Base-by-base conservation (phyloP, 35 echinoderm and acorn worm genomes). In the Apostichopus japonicus region DNA sequence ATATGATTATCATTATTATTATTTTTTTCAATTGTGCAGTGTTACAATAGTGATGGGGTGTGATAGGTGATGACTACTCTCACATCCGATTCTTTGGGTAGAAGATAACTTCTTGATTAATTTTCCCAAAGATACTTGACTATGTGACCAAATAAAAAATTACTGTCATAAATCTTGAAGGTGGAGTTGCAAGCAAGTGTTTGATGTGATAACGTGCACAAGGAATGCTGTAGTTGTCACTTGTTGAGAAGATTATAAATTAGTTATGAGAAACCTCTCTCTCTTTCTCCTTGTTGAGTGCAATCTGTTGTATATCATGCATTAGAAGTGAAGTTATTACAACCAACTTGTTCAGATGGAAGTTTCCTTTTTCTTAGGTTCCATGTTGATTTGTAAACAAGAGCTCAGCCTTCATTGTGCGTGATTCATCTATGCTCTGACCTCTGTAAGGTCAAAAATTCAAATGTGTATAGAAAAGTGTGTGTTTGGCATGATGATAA, bases 151-250 rank as follows among this genome's bases (percentile, higher is more conserved):
- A 44, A 6, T 15, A 17, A 13, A 80, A 17, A 44, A 80, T 21
- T 83, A 9, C 16, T 83, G 79, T 83, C 33, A 53, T 51, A 8
- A 83, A 83, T 83, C 24, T 53, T 54, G 54, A 51, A 14, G 10
- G 6, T 13, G 54, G 54, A 44, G n/a, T 53, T 1, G 54, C 8
- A 83, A 13, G 54, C 5, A 51, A 52, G 53, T 16, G 15, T 83
- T 83, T 83, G 79, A 83, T 83, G 79, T 83, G 79, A 54, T 83
- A 55, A 83, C 27, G 11, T 52, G 79, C 24, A 54, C 79, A 44
- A n/a, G 9, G 79, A 55, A n/a, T 83, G 79, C 79, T 14, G 79
- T 82, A 44, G 19, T 79, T 8, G 54, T 82, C 54, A 82, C 79
- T 54, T 82, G 0, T 17, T 65, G 33, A 9, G 16, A 65, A 65